phyloP scores from a whole-genome alignment of 2,888 invertebrate species.

The Stenolophus ochropezus region DNA sequence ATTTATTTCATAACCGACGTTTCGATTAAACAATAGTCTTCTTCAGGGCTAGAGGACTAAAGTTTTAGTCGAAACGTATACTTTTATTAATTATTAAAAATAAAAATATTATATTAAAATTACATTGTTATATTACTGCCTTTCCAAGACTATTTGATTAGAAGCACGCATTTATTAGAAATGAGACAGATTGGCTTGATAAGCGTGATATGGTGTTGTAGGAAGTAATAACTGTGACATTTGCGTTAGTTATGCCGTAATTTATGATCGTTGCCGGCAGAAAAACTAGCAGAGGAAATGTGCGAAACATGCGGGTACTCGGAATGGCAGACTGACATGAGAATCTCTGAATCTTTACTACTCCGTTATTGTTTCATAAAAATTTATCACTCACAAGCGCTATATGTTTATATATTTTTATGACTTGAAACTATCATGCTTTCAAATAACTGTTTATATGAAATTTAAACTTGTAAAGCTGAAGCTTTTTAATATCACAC shows the following conservation, averaged over 20 bases:
- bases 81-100: no score
- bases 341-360: conserved; percentile 21
- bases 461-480: no score
- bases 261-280: conserved; percentile 4
- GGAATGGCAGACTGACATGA: background rate
- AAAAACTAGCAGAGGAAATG: conserved; percentile 18
- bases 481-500: no score
- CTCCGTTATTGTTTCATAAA: conserved; percentile 11
- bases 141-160: no score
- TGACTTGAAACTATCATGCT: background rate
- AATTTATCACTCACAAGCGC: background rate
- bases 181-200: background rate
- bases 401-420: conserved; percentile 12
- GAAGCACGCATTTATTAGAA: background rate
- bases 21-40: no score
- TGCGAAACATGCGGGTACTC: conserved; percentile 20
- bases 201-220: conserved; percentile 3
- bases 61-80: no score
- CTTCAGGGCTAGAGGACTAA: no score
- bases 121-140: no score
- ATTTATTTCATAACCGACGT: no score
- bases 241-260: conserved; percentile 18
- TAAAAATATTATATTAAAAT: no score
- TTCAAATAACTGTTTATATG: background rate
- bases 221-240: conserved; percentile 32